Evolutionary conservation across 30 jellyfish, hydroid and myxozoan genomes (phyloP), one percentile per base, ranked within the genome.

Genomic region (Pseudorhiza aurosa): DNA sequence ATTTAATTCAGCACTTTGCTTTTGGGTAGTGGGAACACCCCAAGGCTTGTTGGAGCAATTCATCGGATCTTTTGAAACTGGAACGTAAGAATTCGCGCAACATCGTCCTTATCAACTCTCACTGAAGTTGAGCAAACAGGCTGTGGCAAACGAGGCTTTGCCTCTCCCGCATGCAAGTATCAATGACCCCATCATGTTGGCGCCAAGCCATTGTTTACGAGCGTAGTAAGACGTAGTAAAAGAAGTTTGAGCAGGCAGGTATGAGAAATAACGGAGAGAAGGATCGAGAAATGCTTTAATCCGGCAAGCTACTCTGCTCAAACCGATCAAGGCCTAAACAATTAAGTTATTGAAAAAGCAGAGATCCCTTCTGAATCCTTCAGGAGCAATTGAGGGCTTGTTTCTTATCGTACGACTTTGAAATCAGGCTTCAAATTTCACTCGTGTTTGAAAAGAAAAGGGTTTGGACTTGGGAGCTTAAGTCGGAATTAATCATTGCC

Each of bases 281-380:
- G 22, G 43, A n/a, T 28, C 14, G 39, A 39, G 25, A 56, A 56
- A 17, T 56, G 40, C 40, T 2, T 60, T 60, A 60, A 60, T 60
- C 75, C 75, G 4, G 27, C n/a, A 30, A 7, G 9, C 51, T 24
- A 50, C 50, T 33, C 75, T 26, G 53, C 17, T 60, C 46, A 27
- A n/a, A 24, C 51, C 53, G 75, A 60, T 24, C 31, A 50, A 29
- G 53, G 27, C 75, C n/a, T 29, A 60, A 25, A 60, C 75, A 60
- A 60, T 60, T 60, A 4, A 26, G 9, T 21, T 29, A 29, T 60
- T 60, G 31, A 60, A 60, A 60, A 27, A 4, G 22, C 22, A 12
- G 31, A 6, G 9, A 60, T 60, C 75, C 46, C 22, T 24, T 39
- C 31, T 60, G 75, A 60, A 26, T 60, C 75, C 19, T 26, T 29